Percentiles rank a stretch among this genome's conserved stretches.
These are phyloP conservation scores for Drosophila dives DNA, from an alignment of 2,888 invertebrate species.

Conservation along the genomic window DNA sequence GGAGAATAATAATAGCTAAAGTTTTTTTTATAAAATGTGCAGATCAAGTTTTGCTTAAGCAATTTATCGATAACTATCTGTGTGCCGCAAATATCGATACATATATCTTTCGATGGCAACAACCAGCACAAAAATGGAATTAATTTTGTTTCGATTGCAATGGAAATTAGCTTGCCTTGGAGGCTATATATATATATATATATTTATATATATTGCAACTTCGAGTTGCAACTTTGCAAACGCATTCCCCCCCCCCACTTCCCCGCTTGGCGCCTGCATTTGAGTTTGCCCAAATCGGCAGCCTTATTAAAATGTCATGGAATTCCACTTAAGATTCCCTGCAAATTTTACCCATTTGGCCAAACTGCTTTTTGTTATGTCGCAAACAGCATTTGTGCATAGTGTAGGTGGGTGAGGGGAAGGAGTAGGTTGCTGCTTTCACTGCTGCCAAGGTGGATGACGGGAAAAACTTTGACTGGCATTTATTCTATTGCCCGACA, in stretches of 20 bases:
- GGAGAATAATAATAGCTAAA: not conserved
- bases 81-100: not conserved
- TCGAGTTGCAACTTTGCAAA: not conserved
- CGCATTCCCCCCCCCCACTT: not conserved
- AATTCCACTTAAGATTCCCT: slow-evolving; percentile 75
- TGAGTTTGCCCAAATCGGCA: slow-evolving; percentile 57
- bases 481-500: slow-evolving; percentile 73
- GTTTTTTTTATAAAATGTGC: not conserved
- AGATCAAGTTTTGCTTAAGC: not conserved
- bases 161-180: not conserved
- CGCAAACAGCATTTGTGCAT: slow-evolving; percentile 14
- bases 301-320: slow-evolving; percentile 78
- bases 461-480: slow-evolving; percentile 68
- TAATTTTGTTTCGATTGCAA: not conserved
- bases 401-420: slow-evolving; percentile 4
- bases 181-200: not conserved
- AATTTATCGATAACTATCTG: not conserved
- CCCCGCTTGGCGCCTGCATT: slow-evolving; percentile 41
- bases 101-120: not conserved
- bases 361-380: slow-evolving; percentile 62
- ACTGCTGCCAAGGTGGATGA: slow-evolving; percentile 32
- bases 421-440: not conserved
- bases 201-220: no score
- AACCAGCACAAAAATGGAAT: not conserved
- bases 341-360: slow-evolving; percentile 61